Evolutionary conservation across 2,888 invertebrate genomes (phyloP).

Genomic region (Euzophera pinguis): DNA sequence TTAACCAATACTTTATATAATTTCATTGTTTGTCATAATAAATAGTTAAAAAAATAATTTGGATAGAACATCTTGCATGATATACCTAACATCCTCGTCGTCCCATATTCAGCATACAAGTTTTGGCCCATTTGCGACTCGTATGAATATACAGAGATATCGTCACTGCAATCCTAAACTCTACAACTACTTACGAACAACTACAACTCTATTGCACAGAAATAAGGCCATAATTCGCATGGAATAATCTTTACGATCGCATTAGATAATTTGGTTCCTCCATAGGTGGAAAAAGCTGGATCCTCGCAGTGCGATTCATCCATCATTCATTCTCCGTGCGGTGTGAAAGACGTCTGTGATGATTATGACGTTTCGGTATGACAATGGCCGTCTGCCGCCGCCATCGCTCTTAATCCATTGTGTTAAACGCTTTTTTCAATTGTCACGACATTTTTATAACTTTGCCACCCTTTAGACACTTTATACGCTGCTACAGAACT

Average conservation of each 20-base stretch:
- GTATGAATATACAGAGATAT: constrained; percentile 57
- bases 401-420: constrained; percentile 38
- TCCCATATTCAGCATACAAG: constrained; percentile 56
- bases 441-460: constrained; percentile 33
- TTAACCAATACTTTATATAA: too few relatives aligned
- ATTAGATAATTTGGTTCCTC: constrained; percentile 31
- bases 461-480: constrained; percentile 47
- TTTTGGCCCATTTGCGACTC: constrained; percentile 66
- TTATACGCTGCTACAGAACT: constrained; percentile 20
- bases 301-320: constrained; percentile 61
- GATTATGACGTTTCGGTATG: constrained; percentile 59
- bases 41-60: too few relatives aligned
- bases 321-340: constrained; percentile 66
- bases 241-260: constrained; percentile 16
- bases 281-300: constrained; percentile 61
- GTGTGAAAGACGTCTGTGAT: constrained; percentile 69
- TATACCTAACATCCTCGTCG: constrained; percentile 31
- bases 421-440: constrained; percentile 48
- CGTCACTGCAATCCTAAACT: constrained; percentile 30
- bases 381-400: constrained; percentile 31
- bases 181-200: not conserved
- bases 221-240: constrained; percentile 31
- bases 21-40: too few relatives aligned
- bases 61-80: constrained; percentile 6
- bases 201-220: not conserved